Evolutionary conservation across 2,888 invertebrate species (phyloP).

Genomic region (Luffia ferchaultella): DNA sequence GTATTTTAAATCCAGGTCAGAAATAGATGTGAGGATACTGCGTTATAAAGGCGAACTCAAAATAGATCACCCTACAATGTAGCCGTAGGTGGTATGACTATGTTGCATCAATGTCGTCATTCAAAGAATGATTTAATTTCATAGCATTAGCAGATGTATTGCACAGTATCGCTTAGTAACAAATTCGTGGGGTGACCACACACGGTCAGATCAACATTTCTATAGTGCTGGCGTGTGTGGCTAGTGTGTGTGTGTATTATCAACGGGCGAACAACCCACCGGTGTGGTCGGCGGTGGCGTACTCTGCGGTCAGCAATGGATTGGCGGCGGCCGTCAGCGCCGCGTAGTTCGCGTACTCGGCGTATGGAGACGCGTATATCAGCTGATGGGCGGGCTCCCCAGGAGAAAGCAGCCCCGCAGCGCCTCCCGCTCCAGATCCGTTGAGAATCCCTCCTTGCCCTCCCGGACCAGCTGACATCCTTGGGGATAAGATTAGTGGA

Average conservation of each 20-base stretch:
- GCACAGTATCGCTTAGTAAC: no score
- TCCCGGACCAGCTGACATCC: conserved; percentile 85
- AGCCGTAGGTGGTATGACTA: no score
- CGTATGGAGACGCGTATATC: conserved; percentile 85
- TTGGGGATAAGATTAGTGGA: conserved; percentile 90
- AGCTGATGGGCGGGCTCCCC: conserved; percentile 80
- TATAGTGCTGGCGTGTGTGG: no score
- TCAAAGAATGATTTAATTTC: no score
- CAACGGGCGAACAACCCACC: conserved; percentile 82
- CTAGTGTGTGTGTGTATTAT: conserved; percentile 30
- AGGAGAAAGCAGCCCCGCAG: conserved; percentile 56
- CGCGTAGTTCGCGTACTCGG: conserved; percentile 91
- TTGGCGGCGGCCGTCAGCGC: conserved; percentile 80
- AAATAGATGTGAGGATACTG: no score
- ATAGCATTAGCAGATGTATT: no score
- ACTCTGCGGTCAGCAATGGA: conserved; percentile 82
- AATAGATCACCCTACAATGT: no score
- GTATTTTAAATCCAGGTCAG: no score
- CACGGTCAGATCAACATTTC: no score
- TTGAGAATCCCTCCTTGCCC: conserved; percentile 75
- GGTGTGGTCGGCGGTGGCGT: conserved; percentile 88
- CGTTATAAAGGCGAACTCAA: no score
- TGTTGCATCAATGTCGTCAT: no score
- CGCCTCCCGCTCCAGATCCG: conserved; percentile 42
- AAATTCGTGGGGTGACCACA: no score